Evolutionary conservation across 2,888 invertebrate genomes (phyloP).

Genomic region (Metallyticus violacea): DNA sequence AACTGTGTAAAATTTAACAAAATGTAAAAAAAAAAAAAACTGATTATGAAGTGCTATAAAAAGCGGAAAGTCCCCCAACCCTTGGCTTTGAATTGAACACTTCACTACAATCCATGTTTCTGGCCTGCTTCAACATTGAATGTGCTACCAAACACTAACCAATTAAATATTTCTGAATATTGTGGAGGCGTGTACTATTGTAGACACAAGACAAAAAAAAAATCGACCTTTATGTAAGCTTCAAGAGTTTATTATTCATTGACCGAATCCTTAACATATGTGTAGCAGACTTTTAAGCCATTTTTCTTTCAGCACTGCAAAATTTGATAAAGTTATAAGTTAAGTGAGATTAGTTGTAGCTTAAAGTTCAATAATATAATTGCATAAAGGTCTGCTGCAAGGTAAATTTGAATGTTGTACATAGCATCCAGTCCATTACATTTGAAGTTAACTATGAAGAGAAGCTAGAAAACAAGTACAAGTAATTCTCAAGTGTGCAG

Average conservation of each 20-base stretch:
- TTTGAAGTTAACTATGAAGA: neutral
- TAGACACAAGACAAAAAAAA: slow-evolving; percentile 26
- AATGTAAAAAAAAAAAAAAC: neutral
- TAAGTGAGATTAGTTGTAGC: too few species aligned
- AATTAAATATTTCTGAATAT: slow-evolving; percentile 25
- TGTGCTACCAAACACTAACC: slow-evolving; percentile 31
- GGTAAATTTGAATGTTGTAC: neutral
- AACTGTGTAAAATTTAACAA: neutral
- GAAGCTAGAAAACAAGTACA: neutral
- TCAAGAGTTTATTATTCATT: slow-evolving; percentile 25
- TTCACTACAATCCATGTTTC: slow-evolving; percentile 25
- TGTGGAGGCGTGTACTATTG: slow-evolving; percentile 29
- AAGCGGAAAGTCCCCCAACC: slow-evolving; percentile 15
- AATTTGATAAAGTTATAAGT: too few species aligned
- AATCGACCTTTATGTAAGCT: slow-evolving; percentile 31
- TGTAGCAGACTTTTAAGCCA: neutral
- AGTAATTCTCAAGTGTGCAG: neutral
- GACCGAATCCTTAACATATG: neutral
- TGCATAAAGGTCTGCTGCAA: neutral
- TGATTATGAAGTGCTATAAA: neutral
- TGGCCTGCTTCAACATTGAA: slow-evolving; percentile 22
- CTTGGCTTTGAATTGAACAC: slow-evolving; percentile 26
- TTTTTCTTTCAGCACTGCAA: too few species aligned
- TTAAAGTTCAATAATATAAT: too few species aligned
- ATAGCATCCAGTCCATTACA: neutral